phyloP scores from a whole-genome alignment of 2,888 invertebrate genomes.

The Argyresthia goedartella region DNA sequence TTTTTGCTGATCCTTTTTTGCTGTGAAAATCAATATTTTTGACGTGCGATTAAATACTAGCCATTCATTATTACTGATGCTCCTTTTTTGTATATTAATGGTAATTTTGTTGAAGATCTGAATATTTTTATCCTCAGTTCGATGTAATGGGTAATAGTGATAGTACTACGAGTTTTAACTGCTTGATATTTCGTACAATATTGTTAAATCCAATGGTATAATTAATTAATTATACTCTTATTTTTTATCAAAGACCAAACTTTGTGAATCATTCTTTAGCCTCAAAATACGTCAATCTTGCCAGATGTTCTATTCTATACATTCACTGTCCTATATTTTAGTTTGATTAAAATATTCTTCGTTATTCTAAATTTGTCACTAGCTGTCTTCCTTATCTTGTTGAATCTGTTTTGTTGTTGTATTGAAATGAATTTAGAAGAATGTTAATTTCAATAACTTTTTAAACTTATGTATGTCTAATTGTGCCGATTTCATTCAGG shows the following conservation, averaged over 20 bases:
- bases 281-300: not conserved
- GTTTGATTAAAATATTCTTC: not conserved
- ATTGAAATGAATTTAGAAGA: too few species aligned
- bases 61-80: too few species aligned
- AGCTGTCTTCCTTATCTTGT: not conserved
- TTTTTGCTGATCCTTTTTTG: too few species aligned
- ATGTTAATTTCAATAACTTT: not conserved
- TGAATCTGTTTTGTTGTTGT: not conserved
- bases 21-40: too few species aligned
- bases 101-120: slow-evolving; percentile 1
- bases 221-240: too few species aligned
- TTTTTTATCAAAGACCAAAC: not conserved
- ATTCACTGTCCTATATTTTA: not conserved
- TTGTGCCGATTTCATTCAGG: too few species aligned
- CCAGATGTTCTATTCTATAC: not conserved
- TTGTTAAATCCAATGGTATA: too few species aligned
- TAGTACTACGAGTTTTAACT: not conserved
- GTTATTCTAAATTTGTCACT: not conserved
- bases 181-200: too few species aligned
- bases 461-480: too few species aligned
- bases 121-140: not conserved
- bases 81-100: too few species aligned
- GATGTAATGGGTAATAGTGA: slow-evolving; percentile 3
- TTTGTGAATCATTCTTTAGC: not conserved
- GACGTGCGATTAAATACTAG: too few species aligned